Evolutionary conservation across 2,888 invertebrate genomes (phyloP).

Genomic region (Laspeyria flexula): DNA sequence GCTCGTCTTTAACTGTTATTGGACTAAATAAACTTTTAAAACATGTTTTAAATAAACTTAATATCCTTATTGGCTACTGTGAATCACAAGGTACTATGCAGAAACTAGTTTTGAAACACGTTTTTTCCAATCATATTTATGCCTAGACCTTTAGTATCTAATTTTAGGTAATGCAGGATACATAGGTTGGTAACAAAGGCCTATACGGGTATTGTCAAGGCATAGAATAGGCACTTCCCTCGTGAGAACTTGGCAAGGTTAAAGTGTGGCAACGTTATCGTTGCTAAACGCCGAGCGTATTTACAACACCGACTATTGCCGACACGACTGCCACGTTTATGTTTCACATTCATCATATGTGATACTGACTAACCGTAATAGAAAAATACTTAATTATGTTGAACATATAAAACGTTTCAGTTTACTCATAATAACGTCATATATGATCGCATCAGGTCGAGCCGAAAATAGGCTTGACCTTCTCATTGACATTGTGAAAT

Average conservation of each 20-base stretch:
- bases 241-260: conserved; percentile 86
- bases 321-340: conserved; percentile 75
- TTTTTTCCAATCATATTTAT: conserved; percentile 51
- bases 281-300: conserved; percentile 84
- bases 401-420: conserved; percentile 11
- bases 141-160: conserved; percentile 20
- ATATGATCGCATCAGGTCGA: conserved; percentile 66
- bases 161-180: conserved; percentile 76
- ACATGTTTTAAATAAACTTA: conserved; percentile 14
- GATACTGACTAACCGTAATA: conserved; percentile 46
- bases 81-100: conserved; percentile 35
- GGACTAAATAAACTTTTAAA: background rate
- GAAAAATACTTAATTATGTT: conserved; percentile 29
- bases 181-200: conserved; percentile 78
- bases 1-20: conserved; percentile 8
- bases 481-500: conserved; percentile 87
- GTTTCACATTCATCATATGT: conserved; percentile 56
- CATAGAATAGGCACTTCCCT: conserved; percentile 85
- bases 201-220: conserved; percentile 84
- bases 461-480: conserved; percentile 83
- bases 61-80: conserved; percentile 30
- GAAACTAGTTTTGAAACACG: conserved; percentile 49
- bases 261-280: conserved; percentile 83
- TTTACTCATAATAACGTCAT: conserved; percentile 47
- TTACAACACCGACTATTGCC: conserved; percentile 82